Evolutionary conservation across 2,113 vertebrate species (phyloP), one percentile per base, ranked within the genome.

Genomic region (Haplochromis burtoni): DNA sequence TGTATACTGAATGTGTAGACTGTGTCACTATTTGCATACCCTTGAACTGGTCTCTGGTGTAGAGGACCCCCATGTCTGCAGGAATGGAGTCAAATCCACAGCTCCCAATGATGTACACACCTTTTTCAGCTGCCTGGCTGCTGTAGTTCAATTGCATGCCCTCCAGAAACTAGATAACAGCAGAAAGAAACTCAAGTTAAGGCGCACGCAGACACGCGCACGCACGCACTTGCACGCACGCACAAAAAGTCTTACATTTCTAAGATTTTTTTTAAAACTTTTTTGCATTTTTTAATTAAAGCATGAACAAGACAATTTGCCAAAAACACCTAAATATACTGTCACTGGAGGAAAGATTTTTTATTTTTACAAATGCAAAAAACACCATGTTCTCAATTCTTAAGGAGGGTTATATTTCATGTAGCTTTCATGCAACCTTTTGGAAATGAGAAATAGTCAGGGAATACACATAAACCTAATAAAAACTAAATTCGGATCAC

Each of bases 31-130:
- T 17, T 31, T 47, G 6, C 51, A 12, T 95, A 99, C 99, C 98
- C 94, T 97, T 98, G 93, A 99, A 94, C 92, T 98, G 97, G 87
- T 97, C 97, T 91, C 96, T 97, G 91, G 98, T 99, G 94, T 96
- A 99, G 61, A 99, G 78, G 10, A 99, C 97, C 61, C 98, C 99
- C 96, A 99, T 96, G 93, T 99, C 99, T 0, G 98, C 98, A 24
- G 98, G 98, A 87, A 99, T 97, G 53, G 98, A 98, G 96, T 99
- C 99, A 91, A 99, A 99, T 35, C 98, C 99, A 92, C 97, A 97
- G 97, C 98, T 98, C 78, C 98, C 99, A 83, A 99, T 66, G 47
- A 99, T 51, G 88, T 98, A 99, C 1, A 97, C 97, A 7, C 97
- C 97, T 54, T 97, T 98, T 13, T 98, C 97, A 24, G 97, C 97